A percentile compares a stretch with the other conserved stretches of the same genome.
Evolutionary conservation across 2,888 invertebrate species (phyloP).

Genomic region (Scrobipalpa atriplicella): DNA sequence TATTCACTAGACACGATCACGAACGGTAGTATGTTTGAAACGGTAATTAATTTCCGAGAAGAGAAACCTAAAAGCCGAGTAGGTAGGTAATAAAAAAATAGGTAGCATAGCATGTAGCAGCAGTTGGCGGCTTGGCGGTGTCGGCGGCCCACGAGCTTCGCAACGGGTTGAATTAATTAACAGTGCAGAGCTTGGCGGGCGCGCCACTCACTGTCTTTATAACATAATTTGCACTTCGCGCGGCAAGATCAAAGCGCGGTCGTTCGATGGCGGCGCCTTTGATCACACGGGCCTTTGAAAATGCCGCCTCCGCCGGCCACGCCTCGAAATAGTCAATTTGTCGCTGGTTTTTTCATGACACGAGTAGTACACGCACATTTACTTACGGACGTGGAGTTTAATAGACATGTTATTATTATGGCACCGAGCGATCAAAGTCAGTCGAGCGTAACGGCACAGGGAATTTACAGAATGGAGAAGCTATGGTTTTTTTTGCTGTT

Average conservation of each 20-base stretch:
- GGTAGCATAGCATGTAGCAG: slow-evolving; percentile 10
- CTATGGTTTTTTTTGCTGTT: slow-evolving; percentile 27
- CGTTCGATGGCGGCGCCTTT: slow-evolving; percentile 78
- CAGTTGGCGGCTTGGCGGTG: too few relatives aligned
- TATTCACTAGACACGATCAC: not conserved
- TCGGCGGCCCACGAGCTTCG: slow-evolving; percentile 40
- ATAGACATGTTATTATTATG: slow-evolving; percentile 31
- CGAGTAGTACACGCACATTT: slow-evolving; percentile 30
- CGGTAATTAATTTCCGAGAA: not conserved
- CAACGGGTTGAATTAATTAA: slow-evolving; percentile 76
- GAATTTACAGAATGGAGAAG: slow-evolving; percentile 19
- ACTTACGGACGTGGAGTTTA: slow-evolving; percentile 29
- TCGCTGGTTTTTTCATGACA: slow-evolving; percentile 67
- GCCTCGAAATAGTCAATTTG: slow-evolving; percentile 80
- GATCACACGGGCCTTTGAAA: slow-evolving; percentile 79
- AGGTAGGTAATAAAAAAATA: not conserved
- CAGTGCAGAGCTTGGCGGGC: slow-evolving; percentile 68
- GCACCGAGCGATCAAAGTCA: slow-evolving; percentile 24
- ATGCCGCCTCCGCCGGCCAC: slow-evolving; percentile 75
- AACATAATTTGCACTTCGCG: slow-evolving; percentile 83
- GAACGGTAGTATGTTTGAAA: too few relatives aligned
- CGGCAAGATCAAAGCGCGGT: slow-evolving; percentile 80
- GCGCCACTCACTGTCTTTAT: slow-evolving; percentile 80
- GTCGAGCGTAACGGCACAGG: slow-evolving; percentile 26
- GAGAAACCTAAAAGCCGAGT: not conserved